phyloP scores from a whole-genome alignment of 2,113 vertebrate species.

The Megaceryle maxima region DNA sequence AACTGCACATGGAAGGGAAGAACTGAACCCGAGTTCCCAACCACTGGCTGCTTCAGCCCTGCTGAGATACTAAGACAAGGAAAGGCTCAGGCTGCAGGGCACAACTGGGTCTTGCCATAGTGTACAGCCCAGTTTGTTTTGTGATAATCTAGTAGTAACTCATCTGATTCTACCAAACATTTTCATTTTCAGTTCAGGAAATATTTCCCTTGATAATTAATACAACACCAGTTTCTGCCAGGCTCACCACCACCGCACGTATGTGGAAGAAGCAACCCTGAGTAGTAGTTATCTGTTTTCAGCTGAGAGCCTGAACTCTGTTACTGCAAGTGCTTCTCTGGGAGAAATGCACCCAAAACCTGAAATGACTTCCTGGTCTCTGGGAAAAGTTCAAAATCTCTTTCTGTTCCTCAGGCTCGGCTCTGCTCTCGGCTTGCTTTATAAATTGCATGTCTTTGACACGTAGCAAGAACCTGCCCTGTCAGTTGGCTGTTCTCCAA shows the following conservation, averaged over 20 bases:
- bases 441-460: not conserved
- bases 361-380: not conserved
- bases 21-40: not conserved
- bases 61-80: rapidly evolving
- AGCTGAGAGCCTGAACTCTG: not conserved
- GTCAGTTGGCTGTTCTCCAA: not conserved
- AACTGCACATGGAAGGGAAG: not conserved
- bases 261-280: not conserved
- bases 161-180: not conserved
- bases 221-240: not conserved
- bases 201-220: not conserved
- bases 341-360: not conserved
- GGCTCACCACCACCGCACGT: not conserved
- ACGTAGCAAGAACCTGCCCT: not conserved
- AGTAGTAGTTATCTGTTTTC: not conserved
- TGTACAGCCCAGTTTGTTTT: rapidly evolving
- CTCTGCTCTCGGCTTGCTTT: not conserved
- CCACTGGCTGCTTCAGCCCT: not conserved
- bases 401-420: not conserved
- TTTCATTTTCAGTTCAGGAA: not conserved
- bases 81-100: not conserved
- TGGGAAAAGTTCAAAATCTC: not conserved
- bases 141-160: not conserved
- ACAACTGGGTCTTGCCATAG: not conserved
- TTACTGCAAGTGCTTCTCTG: not conserved